Conservation (phyloP, 2,888 invertebrate genomes). For the Ophion ventricosus region DNA sequence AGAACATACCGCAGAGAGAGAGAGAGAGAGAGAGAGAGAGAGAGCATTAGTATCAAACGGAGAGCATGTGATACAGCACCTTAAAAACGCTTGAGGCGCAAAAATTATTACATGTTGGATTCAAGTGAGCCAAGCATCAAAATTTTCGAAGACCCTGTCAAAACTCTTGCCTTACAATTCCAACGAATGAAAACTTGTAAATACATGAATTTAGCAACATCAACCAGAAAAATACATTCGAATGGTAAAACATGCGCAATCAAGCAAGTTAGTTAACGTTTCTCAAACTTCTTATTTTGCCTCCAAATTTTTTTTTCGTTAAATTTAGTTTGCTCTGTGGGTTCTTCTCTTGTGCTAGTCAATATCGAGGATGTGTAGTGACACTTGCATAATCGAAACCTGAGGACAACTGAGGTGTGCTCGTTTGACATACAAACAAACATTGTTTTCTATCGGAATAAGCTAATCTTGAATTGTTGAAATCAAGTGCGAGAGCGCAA, state of each 20-base stretch:
- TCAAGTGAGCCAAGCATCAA: neutral
- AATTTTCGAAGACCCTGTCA: constrained; percentile 25
- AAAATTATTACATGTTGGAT: constrained; percentile 8
- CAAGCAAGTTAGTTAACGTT: neutral
- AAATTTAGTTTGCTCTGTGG: neutral
- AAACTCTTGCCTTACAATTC: constrained; percentile 7
- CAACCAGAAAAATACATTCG: neutral
- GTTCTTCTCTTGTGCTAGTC: neutral
- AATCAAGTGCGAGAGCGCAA: constrained; percentile 21
- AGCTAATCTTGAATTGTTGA: constrained; percentile 5
- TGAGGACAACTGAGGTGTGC: neutral
- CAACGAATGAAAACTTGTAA: neutral
- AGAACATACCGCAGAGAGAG: too few relatives aligned
- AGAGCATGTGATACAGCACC: neutral
- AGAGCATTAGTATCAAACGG: neutral
- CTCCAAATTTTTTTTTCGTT: neutral
- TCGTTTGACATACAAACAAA: too few relatives aligned
- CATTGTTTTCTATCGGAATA: neutral
- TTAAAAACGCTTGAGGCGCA: constrained; percentile 16
- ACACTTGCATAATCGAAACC: neutral
- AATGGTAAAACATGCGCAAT: neutral
- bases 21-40: too few relatives aligned
- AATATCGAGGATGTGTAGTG: neutral
- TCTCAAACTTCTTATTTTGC: neutral
- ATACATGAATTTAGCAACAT: neutral